Conservation (phyloP, 2,797 vertebrate genomes). For the Valencia hispanica region DNA sequence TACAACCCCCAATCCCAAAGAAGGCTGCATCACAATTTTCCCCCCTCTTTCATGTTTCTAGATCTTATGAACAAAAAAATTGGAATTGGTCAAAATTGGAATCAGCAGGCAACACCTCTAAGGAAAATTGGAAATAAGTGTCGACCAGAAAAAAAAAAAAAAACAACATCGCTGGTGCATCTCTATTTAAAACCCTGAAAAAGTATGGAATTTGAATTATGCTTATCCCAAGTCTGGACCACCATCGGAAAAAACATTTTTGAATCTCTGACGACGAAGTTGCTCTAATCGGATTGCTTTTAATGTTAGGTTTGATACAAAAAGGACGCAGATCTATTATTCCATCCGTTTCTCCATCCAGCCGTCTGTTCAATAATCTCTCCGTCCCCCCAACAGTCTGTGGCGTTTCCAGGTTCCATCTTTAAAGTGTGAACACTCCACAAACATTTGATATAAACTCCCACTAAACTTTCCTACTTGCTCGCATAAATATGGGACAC, state of each 20-base stretch:
- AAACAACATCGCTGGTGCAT: background rate
- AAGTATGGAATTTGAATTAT: background rate
- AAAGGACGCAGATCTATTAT: background rate
- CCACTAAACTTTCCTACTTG: background rate
- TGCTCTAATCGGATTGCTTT: background rate
- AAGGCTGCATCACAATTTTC: background rate
- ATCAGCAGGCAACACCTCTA: too few relatives aligned
- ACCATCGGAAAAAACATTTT: too few relatives aligned
- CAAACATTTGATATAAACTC: background rate
- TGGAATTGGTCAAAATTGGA: background rate
- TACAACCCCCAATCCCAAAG: background rate
- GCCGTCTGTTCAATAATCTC: background rate
- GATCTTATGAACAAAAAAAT: too few relatives aligned
- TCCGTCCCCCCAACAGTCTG: background rate
- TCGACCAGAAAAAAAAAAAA: background rate
- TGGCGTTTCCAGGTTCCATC: too few relatives aligned
- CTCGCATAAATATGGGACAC: background rate
- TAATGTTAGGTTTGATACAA: background rate
- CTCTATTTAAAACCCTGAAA: background rate
- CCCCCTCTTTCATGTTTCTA: background rate
- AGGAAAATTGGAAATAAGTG: background rate
- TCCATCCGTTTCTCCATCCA: background rate
- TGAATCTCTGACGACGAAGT: too few relatives aligned
- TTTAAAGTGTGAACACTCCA: background rate
- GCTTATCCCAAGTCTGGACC: background rate